These are phyloP conservation scores for Stomorhina lunata DNA, from an alignment of 2,888 invertebrate species.

Conservation along the genomic window DNA sequence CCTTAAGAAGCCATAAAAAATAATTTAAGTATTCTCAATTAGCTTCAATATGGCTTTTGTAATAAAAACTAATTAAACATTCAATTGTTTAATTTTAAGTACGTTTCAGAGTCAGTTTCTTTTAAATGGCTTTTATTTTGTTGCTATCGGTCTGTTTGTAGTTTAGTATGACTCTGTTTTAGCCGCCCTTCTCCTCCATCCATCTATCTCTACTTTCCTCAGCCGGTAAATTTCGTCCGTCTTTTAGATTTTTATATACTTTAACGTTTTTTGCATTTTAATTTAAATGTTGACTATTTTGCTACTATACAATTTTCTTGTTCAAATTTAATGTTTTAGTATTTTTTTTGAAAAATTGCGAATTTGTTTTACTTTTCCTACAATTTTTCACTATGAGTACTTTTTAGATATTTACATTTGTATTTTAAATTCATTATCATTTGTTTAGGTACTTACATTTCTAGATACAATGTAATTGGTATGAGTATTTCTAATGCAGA, in stretches of 20 bases:
- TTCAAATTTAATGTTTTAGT: not conserved
- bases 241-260: no score
- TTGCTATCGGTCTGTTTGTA: not conserved
- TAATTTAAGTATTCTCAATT: constrained; percentile 60
- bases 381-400: not conserved
- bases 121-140: not conserved
- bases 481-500: no score
- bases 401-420: constrained; percentile 13
- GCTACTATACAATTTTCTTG: not conserved
- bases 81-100: constrained; percentile 3
- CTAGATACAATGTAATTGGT: no score
- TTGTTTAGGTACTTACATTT: no score
- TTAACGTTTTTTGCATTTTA: no score
- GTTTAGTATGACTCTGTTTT: not conserved
- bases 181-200: not conserved
- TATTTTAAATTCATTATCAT: constrained; percentile 47
- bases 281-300: not conserved
- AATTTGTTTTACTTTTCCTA: constrained; percentile 2
- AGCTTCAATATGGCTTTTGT: constrained; percentile 51
- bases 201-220: not conserved
- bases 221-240: no score
- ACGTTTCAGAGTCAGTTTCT: not conserved
- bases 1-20: constrained; percentile 15
- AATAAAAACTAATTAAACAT: constrained; percentile 46
- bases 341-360: not conserved